Conservation (phyloP, 2,113 vertebrate genomes). For the Centropus unirufus region DNA sequence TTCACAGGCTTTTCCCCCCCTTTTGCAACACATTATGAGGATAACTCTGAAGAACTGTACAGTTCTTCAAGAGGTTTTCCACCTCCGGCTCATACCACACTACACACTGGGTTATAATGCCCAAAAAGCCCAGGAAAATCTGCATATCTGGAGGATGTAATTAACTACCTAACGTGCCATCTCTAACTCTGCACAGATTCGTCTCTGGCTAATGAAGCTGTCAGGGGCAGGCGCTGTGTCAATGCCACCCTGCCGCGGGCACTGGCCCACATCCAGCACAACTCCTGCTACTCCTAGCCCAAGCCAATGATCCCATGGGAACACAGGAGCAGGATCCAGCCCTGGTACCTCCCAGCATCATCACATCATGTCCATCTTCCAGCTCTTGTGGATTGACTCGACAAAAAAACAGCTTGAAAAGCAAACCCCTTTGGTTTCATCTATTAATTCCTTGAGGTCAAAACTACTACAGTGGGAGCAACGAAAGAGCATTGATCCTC, state of each 20-base stretch:
- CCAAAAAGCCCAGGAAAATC: not conserved
- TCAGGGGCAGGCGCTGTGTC: not conserved
- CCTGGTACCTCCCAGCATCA: not conserved
- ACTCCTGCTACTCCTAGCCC: not conserved
- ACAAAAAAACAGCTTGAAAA: not conserved
- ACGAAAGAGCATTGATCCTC: not conserved
- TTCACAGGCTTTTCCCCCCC: not conserved
- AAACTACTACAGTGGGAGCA: not conserved
- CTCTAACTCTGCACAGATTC: not conserved
- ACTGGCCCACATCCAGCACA: not conserved
- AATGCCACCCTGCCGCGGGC: not conserved
- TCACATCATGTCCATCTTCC: not conserved
- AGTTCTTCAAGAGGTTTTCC: not conserved
- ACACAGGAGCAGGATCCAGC: not conserved
- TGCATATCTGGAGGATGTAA: not conserved
- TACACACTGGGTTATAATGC: not conserved
- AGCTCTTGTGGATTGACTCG: not conserved
- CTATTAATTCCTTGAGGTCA: not conserved
- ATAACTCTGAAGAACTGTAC: not conserved
- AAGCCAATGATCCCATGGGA: fast-evolving
- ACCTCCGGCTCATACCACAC: fast-evolving
- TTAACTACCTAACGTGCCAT: not conserved
- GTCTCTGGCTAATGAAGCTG: not conserved
- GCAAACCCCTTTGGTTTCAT: not conserved
- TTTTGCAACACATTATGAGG: conserved; percentile 17